Percentiles rank a stretch among this genome's conserved stretches.
phyloP scores from a whole-genome alignment of 1,140 invertebrate genomes.

The Pseudobourletiella spinata region DNA sequence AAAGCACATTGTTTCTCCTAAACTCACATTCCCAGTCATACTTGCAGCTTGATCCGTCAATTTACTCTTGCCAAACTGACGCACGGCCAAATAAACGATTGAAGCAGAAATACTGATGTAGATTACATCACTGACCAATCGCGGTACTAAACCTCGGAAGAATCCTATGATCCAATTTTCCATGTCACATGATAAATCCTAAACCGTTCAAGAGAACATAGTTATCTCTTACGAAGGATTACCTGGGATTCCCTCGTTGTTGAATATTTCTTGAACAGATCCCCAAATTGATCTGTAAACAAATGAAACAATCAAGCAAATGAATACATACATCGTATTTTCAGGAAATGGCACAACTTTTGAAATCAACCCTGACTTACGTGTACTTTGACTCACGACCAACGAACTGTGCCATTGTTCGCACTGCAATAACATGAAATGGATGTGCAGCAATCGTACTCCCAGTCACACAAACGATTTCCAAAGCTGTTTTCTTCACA shows the following conservation, averaged over 20 bases:
- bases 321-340: background rate
- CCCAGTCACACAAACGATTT: slow-evolving; percentile 39
- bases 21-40: slow-evolving; percentile 23
- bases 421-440: slow-evolving; percentile 58
- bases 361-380: too few species aligned
- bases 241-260: slow-evolving; percentile 64
- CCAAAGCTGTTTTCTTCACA: slow-evolving; percentile 19
- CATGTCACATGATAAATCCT: too few species aligned
- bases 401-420: slow-evolving; percentile 89
- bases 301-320: background rate
- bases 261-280: slow-evolving; percentile 67
- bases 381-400: slow-evolving; percentile 72
- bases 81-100: slow-evolving; percentile 65
- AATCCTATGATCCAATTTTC: too few species aligned
- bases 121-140: slow-evolving; percentile 67
- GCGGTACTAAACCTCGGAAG: slow-evolving; percentile 70
- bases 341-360: background rate
- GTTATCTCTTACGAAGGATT: too few species aligned
- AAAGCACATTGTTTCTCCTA: too few species aligned
- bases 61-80: slow-evolving; percentile 61
- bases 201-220: too few species aligned
- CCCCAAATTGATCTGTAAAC: slow-evolving; percentile 55
- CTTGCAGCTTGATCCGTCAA: slow-evolving; percentile 43
- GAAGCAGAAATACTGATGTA: slow-evolving; percentile 61
- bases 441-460: slow-evolving; percentile 75